Evolutionary conservation across 35 echinoderm and acorn worm genomes (phyloP).

Genomic region (Stichopus chloronotus): DNA sequence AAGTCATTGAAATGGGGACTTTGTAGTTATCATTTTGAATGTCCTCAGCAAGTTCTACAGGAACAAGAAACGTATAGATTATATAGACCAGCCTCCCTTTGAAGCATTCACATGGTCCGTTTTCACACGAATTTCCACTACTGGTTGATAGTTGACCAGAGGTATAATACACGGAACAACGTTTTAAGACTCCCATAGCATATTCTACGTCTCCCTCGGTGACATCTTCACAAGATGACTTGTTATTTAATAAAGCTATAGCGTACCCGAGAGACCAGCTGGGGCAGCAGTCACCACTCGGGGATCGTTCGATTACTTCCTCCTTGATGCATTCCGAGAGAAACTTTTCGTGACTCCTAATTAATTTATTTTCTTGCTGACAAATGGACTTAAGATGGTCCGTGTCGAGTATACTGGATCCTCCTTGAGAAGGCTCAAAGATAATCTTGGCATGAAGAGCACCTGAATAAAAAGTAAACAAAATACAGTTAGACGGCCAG

Average conservation of each 20-base stretch:
- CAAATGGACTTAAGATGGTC: constrained; percentile 52
- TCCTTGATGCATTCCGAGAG: neutral
- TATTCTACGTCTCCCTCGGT: constrained; percentile 39
- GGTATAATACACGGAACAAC: constrained; percentile 44
- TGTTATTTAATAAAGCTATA: constrained; percentile 74
- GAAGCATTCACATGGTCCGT: neutral
- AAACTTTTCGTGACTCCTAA: neutral
- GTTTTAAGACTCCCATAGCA: constrained; percentile 6
- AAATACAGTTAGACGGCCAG: neutral
- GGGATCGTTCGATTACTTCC: neutral
- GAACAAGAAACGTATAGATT: constrained; percentile 49
- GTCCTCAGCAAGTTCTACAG: neutral
- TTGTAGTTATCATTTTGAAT: neutral
- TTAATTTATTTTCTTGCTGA: neutral
- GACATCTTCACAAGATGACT: constrained; percentile 64
- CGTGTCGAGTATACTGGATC: neutral
- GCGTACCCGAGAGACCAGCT: constrained; percentile 83
- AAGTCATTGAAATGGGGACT: constrained; percentile 27
- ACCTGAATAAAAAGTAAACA: constrained; percentile 3
- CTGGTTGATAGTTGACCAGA: neutral
- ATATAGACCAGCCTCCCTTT: neutral
- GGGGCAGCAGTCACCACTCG: constrained; percentile 51
- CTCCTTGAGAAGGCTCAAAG: constrained; percentile 19
- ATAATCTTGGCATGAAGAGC: neutral
- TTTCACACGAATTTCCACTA: neutral